These are phyloP conservation scores for Macrotus californicus DNA, from an alignment of 2,113 vertebrate species.

Conservation along the genomic window DNA sequence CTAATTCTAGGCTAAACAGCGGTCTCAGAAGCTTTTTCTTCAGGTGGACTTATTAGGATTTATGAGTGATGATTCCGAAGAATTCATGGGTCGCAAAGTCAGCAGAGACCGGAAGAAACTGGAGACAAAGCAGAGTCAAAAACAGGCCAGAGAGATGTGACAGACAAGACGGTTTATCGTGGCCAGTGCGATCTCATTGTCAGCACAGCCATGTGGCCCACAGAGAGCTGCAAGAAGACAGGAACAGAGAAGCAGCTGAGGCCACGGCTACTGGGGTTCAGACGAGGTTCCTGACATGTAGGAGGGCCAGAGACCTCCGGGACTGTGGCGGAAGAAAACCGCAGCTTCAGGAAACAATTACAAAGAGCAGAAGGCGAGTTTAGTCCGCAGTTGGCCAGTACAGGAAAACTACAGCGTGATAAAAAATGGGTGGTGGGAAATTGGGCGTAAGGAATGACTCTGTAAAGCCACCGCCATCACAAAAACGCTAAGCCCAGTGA, in stretches of 20 bases:
- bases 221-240: not conserved
- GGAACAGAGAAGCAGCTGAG: not conserved
- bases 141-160: not conserved
- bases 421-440: not conserved
- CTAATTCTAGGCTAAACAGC: constrained; percentile 58
- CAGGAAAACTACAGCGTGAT: not conserved
- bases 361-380: not conserved
- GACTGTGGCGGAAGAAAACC: not conserved
- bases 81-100: not conserved
- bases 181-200: not conserved
- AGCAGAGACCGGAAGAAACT: not conserved
- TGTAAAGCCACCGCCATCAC: not conserved
- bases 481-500: not conserved
- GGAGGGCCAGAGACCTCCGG: too few relatives aligned
- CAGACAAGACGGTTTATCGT: not conserved
- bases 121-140: not conserved
- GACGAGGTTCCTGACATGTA: not conserved
- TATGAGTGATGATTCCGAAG: not conserved
- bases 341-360: not conserved
- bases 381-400: not conserved
- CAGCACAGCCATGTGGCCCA: not conserved
- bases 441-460: not conserved
- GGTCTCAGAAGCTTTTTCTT: constrained; percentile 20
- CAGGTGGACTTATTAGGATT: not conserved
- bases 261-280: not conserved